phyloP scores from a whole-genome alignment of 2,113 vertebrate genomes.

The Cichladusa arquata region DNA sequence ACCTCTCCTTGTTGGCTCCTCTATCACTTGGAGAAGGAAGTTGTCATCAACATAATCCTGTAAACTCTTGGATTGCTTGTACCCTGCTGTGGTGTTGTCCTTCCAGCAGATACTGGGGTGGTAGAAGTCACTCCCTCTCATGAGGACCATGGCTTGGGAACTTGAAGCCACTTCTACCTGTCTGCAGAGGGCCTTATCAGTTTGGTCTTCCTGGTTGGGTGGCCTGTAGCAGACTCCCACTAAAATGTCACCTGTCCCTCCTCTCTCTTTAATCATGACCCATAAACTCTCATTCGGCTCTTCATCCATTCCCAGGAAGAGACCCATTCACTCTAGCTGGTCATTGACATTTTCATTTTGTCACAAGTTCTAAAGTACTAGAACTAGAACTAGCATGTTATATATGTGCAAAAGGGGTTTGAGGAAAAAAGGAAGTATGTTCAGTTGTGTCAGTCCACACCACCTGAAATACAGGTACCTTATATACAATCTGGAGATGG shows the following conservation, averaged over 20 bases:
- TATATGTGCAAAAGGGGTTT: background rate
- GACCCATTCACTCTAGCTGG: background rate
- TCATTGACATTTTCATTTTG: background rate
- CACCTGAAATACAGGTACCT: background rate
- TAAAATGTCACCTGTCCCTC: background rate
- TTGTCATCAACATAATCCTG: background rate
- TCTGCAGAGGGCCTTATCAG: background rate
- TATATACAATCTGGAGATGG: background rate
- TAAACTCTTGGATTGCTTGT: background rate
- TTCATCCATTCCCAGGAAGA: background rate
- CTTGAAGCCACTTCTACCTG: background rate
- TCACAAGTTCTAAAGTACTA: background rate
- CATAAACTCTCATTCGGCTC: background rate
- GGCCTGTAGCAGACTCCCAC: background rate
- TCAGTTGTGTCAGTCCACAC: background rate
- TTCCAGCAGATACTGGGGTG: background rate
- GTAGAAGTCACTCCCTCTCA: background rate
- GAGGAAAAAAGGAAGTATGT: background rate
- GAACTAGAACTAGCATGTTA: background rate
- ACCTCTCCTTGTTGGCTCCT: background rate
- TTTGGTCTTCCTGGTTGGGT: background rate
- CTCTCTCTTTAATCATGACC: background rate
- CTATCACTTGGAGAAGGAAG: background rate
- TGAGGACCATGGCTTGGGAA: background rate
- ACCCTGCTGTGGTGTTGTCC: background rate